Conservation (phyloP, 2,888 invertebrate genomes). For the Caenorhabditis afra region DNA sequence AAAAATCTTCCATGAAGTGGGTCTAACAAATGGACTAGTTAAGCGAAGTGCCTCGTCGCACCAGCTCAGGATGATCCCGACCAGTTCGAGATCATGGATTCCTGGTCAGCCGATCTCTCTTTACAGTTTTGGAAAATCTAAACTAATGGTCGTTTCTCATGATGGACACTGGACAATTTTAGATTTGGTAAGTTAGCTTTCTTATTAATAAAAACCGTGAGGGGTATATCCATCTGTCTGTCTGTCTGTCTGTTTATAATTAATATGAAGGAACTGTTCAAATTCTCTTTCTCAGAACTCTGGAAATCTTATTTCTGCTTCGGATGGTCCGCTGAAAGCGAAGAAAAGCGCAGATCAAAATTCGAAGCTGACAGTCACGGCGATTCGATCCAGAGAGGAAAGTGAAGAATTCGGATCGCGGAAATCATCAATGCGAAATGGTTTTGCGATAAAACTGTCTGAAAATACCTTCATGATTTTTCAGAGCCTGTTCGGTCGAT, state of each 20-base stretch:
- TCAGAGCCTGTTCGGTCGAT: conserved; percentile 11
- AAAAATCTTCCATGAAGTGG: conserved; percentile 63
- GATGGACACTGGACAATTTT: conserved; percentile 62
- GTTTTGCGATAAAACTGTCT: background rate
- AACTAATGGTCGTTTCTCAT: conserved; percentile 45
- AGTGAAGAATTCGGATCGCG: background rate
- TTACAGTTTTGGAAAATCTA: background rate
- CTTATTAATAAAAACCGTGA: background rate
- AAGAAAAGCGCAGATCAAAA: conserved; percentile 13
- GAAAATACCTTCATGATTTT: conserved; percentile 5
- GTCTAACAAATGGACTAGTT: conserved; percentile 32
- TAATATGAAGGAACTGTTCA: background rate
- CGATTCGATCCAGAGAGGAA: conserved; percentile 14
- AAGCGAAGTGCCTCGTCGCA: conserved; percentile 36
- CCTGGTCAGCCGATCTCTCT: conserved; percentile 41
- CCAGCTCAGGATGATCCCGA: conserved; percentile 49
- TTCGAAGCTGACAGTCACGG: background rate
- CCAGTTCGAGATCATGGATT: conserved; percentile 22
- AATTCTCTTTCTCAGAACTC: background rate
- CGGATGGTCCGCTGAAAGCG: conserved; percentile 39
- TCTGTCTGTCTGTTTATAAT: too few species aligned
- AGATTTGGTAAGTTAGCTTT: conserved; percentile 47
- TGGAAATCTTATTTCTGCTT: conserved; percentile 18
- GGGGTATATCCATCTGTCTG: too few species aligned
- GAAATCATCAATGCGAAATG: conserved; percentile 2